phyloP scores from a whole-genome alignment of 2,888 invertebrate species.

The Eristalis pertinax region DNA sequence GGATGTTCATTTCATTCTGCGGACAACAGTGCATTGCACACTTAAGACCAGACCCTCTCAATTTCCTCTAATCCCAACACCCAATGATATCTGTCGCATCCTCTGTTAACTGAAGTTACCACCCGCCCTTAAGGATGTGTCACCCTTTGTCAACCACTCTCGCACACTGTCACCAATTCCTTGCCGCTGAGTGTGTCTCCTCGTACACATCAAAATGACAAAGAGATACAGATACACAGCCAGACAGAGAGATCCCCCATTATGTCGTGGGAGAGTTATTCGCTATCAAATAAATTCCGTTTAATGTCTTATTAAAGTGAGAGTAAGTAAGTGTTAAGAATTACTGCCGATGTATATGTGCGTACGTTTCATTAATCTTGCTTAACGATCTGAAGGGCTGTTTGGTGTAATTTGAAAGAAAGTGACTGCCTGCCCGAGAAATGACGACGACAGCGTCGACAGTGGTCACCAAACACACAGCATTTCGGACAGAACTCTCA shows the following conservation, averaged over 20 bases:
- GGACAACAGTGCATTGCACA: not conserved
- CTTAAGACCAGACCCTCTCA: not conserved
- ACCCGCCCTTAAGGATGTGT: not conserved
- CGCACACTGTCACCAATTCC: not conserved
- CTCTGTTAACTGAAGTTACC: not conserved
- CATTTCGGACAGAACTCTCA: not conserved
- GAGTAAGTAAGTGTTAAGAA: constrained; percentile 70
- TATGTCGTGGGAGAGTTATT: constrained; percentile 64
- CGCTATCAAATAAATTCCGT: constrained; percentile 67
- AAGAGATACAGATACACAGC: constrained; percentile 53
- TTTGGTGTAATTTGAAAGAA: constrained; percentile 51
- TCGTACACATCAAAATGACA: constrained; percentile 41
- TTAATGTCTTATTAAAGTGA: constrained; percentile 71
- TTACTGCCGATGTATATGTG: constrained; percentile 52
- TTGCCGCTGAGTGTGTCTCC: constrained; percentile 41
- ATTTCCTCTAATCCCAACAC: not conserved
- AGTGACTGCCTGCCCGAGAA: constrained; percentile 24
- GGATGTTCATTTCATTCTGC: not conserved
- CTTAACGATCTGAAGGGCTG: constrained; percentile 66
- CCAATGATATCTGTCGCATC: not conserved
- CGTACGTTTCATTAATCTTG: constrained; percentile 68
- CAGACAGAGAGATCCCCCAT: constrained; percentile 28
- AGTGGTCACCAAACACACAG: not conserved
- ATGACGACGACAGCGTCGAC: not conserved
- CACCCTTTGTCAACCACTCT: not conserved